These are phyloP conservation scores for Leguminivora glycinivorella DNA, from an alignment of 1,140 invertebrate genomes.

Conservation along the genomic window DNA sequence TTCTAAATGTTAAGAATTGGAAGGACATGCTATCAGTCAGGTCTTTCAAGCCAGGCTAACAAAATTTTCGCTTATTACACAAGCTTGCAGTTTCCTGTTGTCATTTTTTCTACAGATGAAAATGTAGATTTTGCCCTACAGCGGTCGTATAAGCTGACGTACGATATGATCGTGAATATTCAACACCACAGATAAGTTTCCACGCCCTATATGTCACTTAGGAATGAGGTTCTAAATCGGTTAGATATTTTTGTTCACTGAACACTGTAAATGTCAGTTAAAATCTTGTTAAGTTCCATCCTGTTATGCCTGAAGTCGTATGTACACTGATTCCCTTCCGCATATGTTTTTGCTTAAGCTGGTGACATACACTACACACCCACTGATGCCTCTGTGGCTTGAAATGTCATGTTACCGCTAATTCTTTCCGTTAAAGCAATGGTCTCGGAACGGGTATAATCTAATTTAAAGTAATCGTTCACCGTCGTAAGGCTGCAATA, in stretches of 20 bases:
- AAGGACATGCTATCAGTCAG: no score
- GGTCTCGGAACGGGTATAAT: neutral
- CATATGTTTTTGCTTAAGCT: neutral
- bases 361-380: no score
- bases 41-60: no score
- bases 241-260: neutral
- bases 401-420: neutral
- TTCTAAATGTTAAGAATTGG: no score
- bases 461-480: neutral
- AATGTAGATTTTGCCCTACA: no score
- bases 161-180: no score
- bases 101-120: no score
- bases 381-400: neutral
- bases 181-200: neutral
- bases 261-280: conserved; percentile 1
- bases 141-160: no score
- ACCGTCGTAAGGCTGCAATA: neutral
- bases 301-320: neutral
- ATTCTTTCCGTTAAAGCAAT: neutral
- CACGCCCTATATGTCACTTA: neutral
- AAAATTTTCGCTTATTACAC: no score
- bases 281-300: conserved; percentile 1
- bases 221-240: neutral
- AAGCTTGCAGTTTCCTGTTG: no score
- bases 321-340: neutral